A percentile compares a stretch with the other conserved stretches of the same genome.
Conservation (phyloP, 2,113 vertebrate genomes). For the Spermophilus dauricus region DNA sequence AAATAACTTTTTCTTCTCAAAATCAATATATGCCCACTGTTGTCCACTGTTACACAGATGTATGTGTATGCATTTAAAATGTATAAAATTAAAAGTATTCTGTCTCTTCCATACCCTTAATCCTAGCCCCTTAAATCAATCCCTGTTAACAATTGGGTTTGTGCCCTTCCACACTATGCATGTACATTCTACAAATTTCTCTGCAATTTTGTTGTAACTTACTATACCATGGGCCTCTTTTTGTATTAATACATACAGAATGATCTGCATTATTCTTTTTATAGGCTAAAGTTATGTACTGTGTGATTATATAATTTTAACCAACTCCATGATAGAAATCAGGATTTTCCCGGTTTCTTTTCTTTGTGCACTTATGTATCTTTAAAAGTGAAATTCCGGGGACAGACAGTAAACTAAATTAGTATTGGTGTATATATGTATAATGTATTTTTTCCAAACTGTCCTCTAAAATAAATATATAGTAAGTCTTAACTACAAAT, state of each 20-base stretch:
- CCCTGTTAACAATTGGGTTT: constrained; percentile 35
- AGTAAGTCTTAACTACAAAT: constrained; percentile 80
- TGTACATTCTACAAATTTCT: not conserved
- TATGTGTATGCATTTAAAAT: not conserved
- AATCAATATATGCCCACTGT: constrained; percentile 13
- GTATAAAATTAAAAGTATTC: not conserved
- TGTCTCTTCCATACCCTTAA: not conserved
- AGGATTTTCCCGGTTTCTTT: constrained; percentile 32
- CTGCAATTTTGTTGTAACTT: not conserved
- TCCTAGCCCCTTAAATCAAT: not conserved
- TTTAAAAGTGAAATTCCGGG: constrained; percentile 33
- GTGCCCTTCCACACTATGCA: not conserved
- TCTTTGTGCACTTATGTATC: not conserved
- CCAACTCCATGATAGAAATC: not conserved
- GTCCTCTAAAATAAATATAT: constrained; percentile 63
- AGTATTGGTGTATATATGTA: not conserved
- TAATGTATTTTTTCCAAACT: not conserved
- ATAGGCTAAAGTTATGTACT: not conserved
- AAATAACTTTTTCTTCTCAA: constrained; percentile 15
- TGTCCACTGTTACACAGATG: constrained; percentile 38
- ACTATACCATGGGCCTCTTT: not conserved
- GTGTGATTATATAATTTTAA: constrained; percentile 39
- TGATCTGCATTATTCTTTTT: constrained; percentile 23
- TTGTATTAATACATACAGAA: not conserved
- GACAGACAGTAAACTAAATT: constrained; percentile 12